phyloP scores from a whole-genome alignment of 2,888 invertebrate genomes.

The Anthophora plumipes region DNA sequence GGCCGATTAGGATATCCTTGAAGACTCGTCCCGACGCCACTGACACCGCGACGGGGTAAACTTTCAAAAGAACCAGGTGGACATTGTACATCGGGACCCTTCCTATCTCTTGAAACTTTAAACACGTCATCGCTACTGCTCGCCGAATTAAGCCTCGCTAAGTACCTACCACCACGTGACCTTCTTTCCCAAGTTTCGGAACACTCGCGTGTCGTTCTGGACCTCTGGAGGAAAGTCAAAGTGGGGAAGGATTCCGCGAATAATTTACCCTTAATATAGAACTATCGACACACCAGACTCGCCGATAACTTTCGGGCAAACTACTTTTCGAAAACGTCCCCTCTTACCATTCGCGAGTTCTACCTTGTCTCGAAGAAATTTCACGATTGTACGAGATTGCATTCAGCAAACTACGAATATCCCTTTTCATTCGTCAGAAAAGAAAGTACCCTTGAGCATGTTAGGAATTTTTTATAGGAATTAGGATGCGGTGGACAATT shows the following conservation, averaged over 20 bases:
- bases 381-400: no score
- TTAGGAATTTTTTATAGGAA: no score
- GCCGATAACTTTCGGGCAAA: neutral
- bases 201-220: neutral
- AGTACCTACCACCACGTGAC: constrained; percentile 48
- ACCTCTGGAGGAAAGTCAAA: neutral
- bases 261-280: constrained; percentile 13
- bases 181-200: constrained; percentile 25
- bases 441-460: no score
- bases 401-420: no score
- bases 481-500: no score
- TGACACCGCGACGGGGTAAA: no score
- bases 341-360: neutral
- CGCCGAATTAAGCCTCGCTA: constrained; percentile 33
- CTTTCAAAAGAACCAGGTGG: constrained; percentile 53
- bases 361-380: no score
- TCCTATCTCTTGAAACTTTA: constrained; percentile 57
- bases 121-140: constrained; percentile 42
- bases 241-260: neutral
- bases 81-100: constrained; percentile 65
- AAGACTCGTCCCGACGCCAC: constrained; percentile 18
- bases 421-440: no score
- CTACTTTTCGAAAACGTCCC: neutral
- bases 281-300: neutral
- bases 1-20: constrained; percentile 76